Evolutionary conservation across 2,113 vertebrate species (phyloP).

Genomic region (Ceyx melanurus): DNA sequence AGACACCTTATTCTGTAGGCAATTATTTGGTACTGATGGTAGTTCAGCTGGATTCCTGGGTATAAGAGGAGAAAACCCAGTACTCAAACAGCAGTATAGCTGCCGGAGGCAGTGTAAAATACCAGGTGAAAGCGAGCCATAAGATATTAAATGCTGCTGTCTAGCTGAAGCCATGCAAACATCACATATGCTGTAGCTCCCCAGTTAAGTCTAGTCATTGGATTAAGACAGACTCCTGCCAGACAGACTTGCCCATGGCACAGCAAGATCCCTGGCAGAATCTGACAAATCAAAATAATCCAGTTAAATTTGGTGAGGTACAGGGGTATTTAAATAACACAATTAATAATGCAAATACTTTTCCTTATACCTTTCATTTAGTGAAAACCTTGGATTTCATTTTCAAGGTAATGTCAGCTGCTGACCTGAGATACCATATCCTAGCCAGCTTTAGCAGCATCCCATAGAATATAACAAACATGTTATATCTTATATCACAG

Average conservation of each 20-base stretch:
- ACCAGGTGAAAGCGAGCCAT: not conserved
- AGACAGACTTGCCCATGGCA: not conserved
- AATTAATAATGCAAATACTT: not conserved
- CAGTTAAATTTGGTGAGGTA: not conserved
- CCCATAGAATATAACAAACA: not conserved
- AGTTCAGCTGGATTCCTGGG: not conserved
- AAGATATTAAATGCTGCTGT: not conserved
- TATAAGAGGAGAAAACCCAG: not conserved
- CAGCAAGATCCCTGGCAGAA: not conserved
- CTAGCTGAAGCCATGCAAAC: not conserved
- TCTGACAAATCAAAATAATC: not conserved
- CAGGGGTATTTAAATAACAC: not conserved
- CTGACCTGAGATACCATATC: not conserved
- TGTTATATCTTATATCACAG: not conserved
- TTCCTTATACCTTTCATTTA: not conserved
- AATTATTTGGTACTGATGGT: not conserved
- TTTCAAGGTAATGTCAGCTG: not conserved
- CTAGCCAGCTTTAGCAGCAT: not conserved
- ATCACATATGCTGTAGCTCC: not conserved
- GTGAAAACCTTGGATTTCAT: not conserved
- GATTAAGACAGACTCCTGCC: not conserved
- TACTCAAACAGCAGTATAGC: not conserved
- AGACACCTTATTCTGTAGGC: not conserved
- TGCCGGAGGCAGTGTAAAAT: not conserved
- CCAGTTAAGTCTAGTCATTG: not conserved